Evolutionary conservation across 1,140 invertebrate species (phyloP).

Genomic region (Heliconius hewitsoni): DNA sequence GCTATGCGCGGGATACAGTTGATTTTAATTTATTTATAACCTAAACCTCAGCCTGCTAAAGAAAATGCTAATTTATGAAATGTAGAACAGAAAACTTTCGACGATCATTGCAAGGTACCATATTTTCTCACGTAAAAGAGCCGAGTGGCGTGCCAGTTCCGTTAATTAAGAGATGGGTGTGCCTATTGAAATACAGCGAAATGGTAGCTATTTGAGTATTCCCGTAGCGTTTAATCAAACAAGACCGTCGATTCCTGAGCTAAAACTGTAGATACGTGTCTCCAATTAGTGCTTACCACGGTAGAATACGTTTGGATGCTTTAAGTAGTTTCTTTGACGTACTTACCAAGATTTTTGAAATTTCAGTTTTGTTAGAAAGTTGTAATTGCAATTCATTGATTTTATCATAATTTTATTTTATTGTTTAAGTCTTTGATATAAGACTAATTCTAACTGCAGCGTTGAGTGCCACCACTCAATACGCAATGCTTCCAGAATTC

Average conservation of each 20-base stretch:
- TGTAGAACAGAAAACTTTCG: slow-evolving; percentile 18
- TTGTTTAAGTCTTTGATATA: too few species aligned
- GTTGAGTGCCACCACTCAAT: too few species aligned
- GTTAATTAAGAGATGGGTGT: slow-evolving; percentile 48
- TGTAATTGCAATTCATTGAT: too few species aligned
- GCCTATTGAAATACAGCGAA: slow-evolving; percentile 46
- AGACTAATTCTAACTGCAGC: too few species aligned
- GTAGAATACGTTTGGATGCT: slow-evolving; percentile 49
- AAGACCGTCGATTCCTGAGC: slow-evolving; percentile 65
- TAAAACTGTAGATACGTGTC: slow-evolving; percentile 63
- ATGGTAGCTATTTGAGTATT: slow-evolving; percentile 55
- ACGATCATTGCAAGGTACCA: background rate
- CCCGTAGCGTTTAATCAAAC: slow-evolving; percentile 62
- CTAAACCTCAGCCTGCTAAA: background rate
- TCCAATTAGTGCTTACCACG: slow-evolving; percentile 61
- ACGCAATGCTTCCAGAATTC: too few species aligned
- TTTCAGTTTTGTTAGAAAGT: background rate
- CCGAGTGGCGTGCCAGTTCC: slow-evolving; percentile 45
- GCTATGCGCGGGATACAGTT: too few species aligned
- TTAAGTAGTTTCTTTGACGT: slow-evolving; percentile 8
- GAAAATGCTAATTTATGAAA: background rate
- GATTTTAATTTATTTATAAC: too few species aligned
- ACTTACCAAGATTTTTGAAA: background rate
- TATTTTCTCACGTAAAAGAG: slow-evolving; percentile 32
- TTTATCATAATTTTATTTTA: too few species aligned